Conservation (phyloP, 2,888 invertebrate genomes). For the Drosophila neotestacea region DNA sequence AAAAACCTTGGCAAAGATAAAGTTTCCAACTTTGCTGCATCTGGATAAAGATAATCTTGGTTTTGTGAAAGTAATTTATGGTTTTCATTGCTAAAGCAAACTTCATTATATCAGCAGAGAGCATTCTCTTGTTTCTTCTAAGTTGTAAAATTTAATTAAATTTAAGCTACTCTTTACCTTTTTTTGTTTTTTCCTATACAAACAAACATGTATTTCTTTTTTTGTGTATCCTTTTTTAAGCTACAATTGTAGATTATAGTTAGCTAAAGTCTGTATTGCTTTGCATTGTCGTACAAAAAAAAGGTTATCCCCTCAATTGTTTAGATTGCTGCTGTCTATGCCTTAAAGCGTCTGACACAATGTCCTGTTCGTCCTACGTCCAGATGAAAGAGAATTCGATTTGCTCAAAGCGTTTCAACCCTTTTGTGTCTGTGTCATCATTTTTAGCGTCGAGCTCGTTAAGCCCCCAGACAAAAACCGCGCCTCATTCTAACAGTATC, state of each 20-base stretch:
- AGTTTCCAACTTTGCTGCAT: slow-evolving; percentile 50
- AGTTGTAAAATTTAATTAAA: no score
- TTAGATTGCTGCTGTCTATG: slow-evolving; percentile 57
- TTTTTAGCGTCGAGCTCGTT: slow-evolving; percentile 67
- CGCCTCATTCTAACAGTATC: slow-evolving; percentile 58
- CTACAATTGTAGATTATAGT: slow-evolving; percentile 10
- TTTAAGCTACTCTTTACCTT: no score
- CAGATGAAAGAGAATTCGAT: slow-evolving; percentile 65
- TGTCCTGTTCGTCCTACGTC: slow-evolving; percentile 41
- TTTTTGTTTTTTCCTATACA: background rate
- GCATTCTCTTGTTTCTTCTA: no score
- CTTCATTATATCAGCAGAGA: no score
- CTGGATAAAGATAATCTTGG: slow-evolving; percentile 9
- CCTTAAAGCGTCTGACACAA: slow-evolving; percentile 48
- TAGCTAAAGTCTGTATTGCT: slow-evolving; percentile 8
- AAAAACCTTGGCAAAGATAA: slow-evolving; percentile 31
- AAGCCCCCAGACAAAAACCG: slow-evolving; percentile 62
- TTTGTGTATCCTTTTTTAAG: background rate
- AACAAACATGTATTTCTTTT: background rate
- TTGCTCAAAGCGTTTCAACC: slow-evolving; percentile 65
- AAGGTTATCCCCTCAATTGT: slow-evolving; percentile 33
- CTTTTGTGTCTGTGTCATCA: slow-evolving; percentile 72
- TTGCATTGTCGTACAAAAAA: slow-evolving; percentile 1
- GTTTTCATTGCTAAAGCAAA: slow-evolving; percentile 26
- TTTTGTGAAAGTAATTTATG: slow-evolving; percentile 53